These are phyloP conservation scores for Silurus lanzhouensis DNA, from an alignment of 2,797 vertebrate genomes.

Conservation along the genomic window DNA sequence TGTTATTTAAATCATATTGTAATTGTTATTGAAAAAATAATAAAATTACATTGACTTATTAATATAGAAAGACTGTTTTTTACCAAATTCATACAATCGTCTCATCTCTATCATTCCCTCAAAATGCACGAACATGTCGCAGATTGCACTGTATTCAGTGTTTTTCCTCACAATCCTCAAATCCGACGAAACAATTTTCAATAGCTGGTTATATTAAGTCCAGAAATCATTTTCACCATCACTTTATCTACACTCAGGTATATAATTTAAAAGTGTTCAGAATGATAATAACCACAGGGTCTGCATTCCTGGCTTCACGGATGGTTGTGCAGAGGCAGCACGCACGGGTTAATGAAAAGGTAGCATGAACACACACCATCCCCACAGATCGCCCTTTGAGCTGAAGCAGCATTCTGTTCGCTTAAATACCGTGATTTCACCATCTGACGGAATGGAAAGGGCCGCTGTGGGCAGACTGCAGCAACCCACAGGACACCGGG, in stretches of 20 bases:
- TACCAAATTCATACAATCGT: neutral
- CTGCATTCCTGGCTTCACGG: conserved; percentile 32
- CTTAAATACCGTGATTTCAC: conserved; percentile 72
- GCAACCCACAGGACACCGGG: conserved; percentile 67
- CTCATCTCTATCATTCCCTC: neutral
- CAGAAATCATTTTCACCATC: neutral
- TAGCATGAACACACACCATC: conserved; percentile 54
- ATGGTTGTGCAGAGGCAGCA: conserved; percentile 52
- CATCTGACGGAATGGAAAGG: conserved; percentile 78
- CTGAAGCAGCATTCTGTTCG: conserved; percentile 65
- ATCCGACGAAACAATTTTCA: neutral
- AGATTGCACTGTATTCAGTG: neutral
- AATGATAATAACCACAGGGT: conserved; percentile 45
- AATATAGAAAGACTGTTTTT: neutral
- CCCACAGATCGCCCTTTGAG: conserved; percentile 48
- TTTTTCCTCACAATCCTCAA: too few relatives aligned
- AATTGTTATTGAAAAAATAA: too few relatives aligned
- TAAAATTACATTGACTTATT: neutral
- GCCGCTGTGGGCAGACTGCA: conserved; percentile 70
- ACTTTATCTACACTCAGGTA: neutral
- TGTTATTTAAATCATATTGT: neutral
- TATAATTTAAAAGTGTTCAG: conserved; percentile 51
- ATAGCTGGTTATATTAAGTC: neutral
- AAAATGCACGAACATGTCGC: neutral
- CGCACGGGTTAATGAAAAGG: conserved; percentile 65